Conservation (phyloP, 37 sponge, comb jelly and placozoan genomes). For the Axinella damicornis region DNA sequence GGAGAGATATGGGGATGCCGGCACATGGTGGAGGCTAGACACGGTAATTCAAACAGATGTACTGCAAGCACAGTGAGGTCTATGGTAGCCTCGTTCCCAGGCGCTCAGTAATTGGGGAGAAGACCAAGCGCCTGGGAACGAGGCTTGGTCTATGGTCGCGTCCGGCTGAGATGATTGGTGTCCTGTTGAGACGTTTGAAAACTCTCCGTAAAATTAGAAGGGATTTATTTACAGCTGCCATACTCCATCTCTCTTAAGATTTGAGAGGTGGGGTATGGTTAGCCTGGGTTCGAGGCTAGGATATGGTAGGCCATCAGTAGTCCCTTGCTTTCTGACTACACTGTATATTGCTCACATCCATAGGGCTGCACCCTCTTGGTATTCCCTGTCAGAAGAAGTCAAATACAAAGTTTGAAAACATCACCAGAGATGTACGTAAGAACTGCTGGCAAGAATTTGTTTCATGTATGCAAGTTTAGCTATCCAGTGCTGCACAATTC, state of each 20-base stretch:
- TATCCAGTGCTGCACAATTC: too few species aligned
- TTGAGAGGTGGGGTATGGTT: too few species aligned
- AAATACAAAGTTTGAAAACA: constrained; percentile 40
- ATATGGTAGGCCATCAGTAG: too few species aligned
- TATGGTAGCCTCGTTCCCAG: too few species aligned
- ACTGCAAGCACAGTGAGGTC: not conserved
- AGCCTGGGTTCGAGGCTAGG: too few species aligned
- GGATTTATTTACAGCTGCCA: too few species aligned
- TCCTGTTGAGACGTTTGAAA: not conserved
- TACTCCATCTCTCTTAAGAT: too few species aligned
- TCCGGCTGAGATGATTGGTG: constrained; percentile 6
- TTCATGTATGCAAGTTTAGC: too few species aligned
- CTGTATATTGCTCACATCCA: not conserved
- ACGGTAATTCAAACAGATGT: constrained; percentile 48
- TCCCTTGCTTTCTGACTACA: not conserved
- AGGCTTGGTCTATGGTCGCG: not conserved
- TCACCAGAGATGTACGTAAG: constrained; percentile 78
- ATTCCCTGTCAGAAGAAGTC: constrained; percentile 61
- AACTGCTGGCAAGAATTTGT: too few species aligned
- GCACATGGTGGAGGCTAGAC: constrained; percentile 66
- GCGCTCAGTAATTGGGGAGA: too few species aligned
- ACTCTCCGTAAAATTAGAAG: too few species aligned
- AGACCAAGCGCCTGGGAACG: too few species aligned
- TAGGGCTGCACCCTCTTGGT: constrained; percentile 74
- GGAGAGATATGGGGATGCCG: constrained; percentile 84